Evolutionary conservation across 2,113 vertebrate species (phyloP), one percentile per base, ranked within the genome.

Genomic region (Labrus mixtus): DNA sequence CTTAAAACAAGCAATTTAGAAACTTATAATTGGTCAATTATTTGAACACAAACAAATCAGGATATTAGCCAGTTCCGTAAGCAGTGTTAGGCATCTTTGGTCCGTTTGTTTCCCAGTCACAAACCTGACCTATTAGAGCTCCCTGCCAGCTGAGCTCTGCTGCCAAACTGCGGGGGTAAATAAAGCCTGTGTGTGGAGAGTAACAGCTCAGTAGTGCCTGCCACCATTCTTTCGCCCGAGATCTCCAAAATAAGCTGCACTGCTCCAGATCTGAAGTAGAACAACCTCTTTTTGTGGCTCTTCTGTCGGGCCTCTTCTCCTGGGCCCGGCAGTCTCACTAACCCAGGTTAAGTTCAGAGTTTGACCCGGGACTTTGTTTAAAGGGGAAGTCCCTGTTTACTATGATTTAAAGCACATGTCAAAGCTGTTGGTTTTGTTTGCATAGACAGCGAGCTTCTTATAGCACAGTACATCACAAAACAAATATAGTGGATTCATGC

Each of bases 261-360:
- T 74, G 83, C 82, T 87, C 85, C 78, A 85, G 72, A 87, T 85
- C 74, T 23, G 58, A 83, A 87, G 39, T 74, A 36, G 83, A 87
- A 59, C 80, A 74, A 37, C 67, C 68, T 83, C 63, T 25, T 45
- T 76, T n/a, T 81, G 39, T 78, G 8, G 0, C 12, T 8, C 37
- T 19, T n/a, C 59, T 8, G 6, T 22, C 70, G 58, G 62, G 39
- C 60, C 36, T 70, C 39, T 57, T 67, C 64, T 73, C 65, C 12
- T 3, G 37, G 37, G 48, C 20, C 45, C 41, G 29, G 6, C 67
- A 59, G 3, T 53, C 58, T 63, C 50, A 53, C 70, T 23, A 22
- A 54, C 23, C 3, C 55, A 48, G 70, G 69, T 76, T 23, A 43
- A 68, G 2, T 45, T 39, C 20, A 25, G 20, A n/a, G 37, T 78